A percentile compares a stretch with the other conserved stretches of the same genome.
phyloP scores from a whole-genome alignment of 1,140 invertebrate species.

The Aporrectodea caliginosa region DNA sequence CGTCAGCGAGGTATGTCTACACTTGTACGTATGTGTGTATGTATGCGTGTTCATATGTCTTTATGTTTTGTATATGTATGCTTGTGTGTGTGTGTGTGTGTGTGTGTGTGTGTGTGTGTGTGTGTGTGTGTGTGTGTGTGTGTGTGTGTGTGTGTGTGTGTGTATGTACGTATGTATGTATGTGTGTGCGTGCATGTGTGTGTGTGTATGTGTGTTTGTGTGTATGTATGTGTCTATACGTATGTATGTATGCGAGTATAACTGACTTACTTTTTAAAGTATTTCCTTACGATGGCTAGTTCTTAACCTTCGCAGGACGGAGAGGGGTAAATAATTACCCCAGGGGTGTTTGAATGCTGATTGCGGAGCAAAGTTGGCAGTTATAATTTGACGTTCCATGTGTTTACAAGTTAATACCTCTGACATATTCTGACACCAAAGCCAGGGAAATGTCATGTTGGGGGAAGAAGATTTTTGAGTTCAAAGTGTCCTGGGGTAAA shows the following conservation, averaged over 20 bases:
- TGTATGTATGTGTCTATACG: background rate
- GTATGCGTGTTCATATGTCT: background rate
- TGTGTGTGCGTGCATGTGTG: background rate
- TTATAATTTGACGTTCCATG: too few species aligned
- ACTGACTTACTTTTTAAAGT: background rate
- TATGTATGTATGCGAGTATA: background rate
- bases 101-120: background rate
- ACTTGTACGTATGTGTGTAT: background rate
- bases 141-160: background rate
- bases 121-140: background rate
- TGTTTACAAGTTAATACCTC: too few species aligned
- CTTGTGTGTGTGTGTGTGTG: too few species aligned
- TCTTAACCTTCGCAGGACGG: too few species aligned
- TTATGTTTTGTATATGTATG: background rate
- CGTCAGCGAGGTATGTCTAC: conserved; percentile 82
- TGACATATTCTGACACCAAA: too few species aligned
- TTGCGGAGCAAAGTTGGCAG: too few species aligned
- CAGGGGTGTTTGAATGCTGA: too few species aligned
- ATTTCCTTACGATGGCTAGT: too few species aligned
- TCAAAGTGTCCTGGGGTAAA: too few species aligned
- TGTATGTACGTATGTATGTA: background rate
- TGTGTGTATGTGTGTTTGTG: background rate
- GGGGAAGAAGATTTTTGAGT: too few species aligned
- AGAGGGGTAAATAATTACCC: too few species aligned
- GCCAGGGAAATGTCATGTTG: too few species aligned